Evolutionary conservation across 1,140 invertebrate species (phyloP).

Genomic region (Cardiocondyla obscurior): DNA sequence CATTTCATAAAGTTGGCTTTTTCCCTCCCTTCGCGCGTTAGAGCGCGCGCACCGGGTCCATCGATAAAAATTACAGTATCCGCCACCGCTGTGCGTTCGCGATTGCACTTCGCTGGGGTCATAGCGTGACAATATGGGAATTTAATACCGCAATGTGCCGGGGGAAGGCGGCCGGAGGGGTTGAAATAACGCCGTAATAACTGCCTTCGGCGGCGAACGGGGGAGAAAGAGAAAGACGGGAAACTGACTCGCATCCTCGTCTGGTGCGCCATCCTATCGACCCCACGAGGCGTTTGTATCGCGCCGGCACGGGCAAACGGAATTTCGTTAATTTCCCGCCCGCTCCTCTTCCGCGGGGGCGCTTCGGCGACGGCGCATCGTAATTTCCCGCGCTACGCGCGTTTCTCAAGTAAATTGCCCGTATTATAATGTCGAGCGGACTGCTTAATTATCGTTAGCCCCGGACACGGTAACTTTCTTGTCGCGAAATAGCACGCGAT

Average conservation of each 20-base stretch:
- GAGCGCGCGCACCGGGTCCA: conserved; percentile 33
- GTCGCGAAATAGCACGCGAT: conserved; percentile 20
- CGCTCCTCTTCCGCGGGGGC: background rate
- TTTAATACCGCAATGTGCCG: conserved; percentile 67
- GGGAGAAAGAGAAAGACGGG: conserved; percentile 11
- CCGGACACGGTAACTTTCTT: conserved; percentile 22
- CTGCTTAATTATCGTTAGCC: conserved; percentile 62
- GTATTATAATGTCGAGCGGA: conserved; percentile 62
- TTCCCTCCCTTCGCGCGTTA: conserved; percentile 46
- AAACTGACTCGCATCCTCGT: conserved; percentile 33
- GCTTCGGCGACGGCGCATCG: conserved; percentile 14
- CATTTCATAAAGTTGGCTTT: conserved; percentile 44
- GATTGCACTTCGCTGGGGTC: conserved; percentile 57
- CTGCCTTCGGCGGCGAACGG: conserved; percentile 65
- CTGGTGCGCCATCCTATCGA: conserved; percentile 45
- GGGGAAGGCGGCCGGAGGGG: conserved; percentile 24
- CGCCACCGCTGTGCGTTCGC: conserved; percentile 31
- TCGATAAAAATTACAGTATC: conserved; percentile 67
- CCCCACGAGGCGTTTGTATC: conserved; percentile 43
- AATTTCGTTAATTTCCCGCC: conserved; percentile 69
- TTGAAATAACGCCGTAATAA: conserved; percentile 72
- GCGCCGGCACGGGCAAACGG: conserved; percentile 59
- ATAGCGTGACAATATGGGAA: conserved; percentile 69
- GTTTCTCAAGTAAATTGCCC: conserved; percentile 69
- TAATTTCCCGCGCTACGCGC: conserved; percentile 62